Evolutionary conservation across 2,888 invertebrate species (phyloP).

Genomic region (Amphipoea oculea): DNA sequence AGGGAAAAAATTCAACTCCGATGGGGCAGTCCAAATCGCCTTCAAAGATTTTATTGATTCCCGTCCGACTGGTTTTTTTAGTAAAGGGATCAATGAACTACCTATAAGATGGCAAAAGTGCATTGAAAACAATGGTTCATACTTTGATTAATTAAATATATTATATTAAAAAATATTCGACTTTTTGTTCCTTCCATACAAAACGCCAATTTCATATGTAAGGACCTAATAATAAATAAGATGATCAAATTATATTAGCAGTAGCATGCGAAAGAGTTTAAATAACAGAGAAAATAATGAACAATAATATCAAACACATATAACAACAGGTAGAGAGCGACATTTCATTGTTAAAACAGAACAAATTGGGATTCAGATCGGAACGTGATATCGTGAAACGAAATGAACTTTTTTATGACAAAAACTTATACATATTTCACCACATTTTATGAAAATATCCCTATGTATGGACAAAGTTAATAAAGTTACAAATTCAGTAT

Average conservation of each 20-base stretch:
- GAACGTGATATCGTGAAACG: conserved; percentile 40
- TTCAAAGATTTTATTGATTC: too few species aligned
- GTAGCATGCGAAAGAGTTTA: not conserved
- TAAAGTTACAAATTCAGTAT: conserved; percentile 37
- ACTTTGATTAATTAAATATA: too few species aligned
- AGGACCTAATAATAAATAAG: not conserved
- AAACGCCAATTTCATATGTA: too few species aligned
- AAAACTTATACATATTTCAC: conserved; percentile 17
- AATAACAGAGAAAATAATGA: not conserved
- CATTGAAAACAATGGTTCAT: too few species aligned
- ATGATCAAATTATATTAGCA: not conserved
- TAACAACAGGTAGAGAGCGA: conserved; percentile 7
- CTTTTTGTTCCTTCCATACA: too few species aligned
- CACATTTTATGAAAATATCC: conserved; percentile 24
- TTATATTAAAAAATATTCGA: too few species aligned
- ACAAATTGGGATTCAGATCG: conserved; percentile 12
- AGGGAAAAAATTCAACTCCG: too few species aligned
- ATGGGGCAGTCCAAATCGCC: too few species aligned
- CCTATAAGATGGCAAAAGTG: too few species aligned
- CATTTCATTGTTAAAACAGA: conserved; percentile 6
- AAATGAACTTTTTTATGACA: conserved; percentile 25
- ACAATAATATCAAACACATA: conserved; percentile 4
- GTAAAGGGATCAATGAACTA: too few species aligned
- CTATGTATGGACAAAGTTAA: conserved; percentile 27
- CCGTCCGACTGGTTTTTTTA: too few species aligned